Evolutionary conservation across 2,113 vertebrate genomes (phyloP).

Genomic region (Gobiocypris rarus): DNA sequence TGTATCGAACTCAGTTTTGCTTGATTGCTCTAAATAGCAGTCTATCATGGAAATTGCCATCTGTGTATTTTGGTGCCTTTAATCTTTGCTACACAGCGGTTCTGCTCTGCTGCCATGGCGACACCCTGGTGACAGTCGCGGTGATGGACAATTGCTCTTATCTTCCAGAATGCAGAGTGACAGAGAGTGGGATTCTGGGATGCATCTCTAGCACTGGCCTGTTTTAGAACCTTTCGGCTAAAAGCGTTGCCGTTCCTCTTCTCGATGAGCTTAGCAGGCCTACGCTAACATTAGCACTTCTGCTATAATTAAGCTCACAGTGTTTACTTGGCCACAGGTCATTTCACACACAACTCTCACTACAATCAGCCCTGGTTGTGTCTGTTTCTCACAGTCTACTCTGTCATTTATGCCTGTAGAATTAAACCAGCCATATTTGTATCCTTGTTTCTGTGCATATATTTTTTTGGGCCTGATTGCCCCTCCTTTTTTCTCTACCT

Average conservation of each 20-base stretch:
- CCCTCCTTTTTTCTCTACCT: background rate
- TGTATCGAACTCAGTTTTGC: background rate
- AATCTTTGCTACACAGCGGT: constrained; percentile 35
- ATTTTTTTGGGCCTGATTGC: background rate
- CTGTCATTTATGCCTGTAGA: background rate
- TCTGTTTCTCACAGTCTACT: constrained; percentile 1
- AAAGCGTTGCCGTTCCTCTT: constrained; percentile 3
- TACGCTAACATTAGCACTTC: constrained; percentile 17
- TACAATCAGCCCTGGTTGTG: background rate
- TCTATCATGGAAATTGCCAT: background rate
- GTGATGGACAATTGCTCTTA: constrained; percentile 52
- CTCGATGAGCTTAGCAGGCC: constrained; percentile 5
- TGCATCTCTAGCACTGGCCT: background rate
- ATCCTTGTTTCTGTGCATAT: background rate
- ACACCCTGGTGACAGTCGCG: constrained; percentile 13
- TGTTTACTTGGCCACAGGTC: constrained; percentile 49
- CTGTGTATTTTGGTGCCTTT: background rate
- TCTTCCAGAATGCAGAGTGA: constrained; percentile 49
- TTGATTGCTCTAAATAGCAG: constrained; percentile 9
- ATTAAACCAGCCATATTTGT: constrained; percentile 8
- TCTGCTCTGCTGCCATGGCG: constrained; percentile 53
- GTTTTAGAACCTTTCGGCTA: constrained; percentile 35
- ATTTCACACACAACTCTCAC: constrained; percentile 48
- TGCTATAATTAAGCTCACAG: constrained; percentile 44
- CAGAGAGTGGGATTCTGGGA: constrained; percentile 28